phyloP scores from a whole-genome alignment of 1,140 invertebrate species.

The Papilio glaucus region DNA sequence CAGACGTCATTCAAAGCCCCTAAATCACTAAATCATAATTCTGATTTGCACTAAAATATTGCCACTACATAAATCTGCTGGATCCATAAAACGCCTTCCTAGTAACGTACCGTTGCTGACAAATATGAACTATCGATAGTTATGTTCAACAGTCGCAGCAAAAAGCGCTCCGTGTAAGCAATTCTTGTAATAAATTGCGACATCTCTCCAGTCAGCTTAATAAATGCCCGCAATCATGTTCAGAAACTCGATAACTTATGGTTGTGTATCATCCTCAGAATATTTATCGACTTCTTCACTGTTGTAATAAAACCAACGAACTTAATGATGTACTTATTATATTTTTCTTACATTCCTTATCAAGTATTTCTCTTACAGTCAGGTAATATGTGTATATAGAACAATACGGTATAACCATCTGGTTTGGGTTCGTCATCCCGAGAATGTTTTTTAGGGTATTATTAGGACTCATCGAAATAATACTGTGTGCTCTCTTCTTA shows the following conservation, averaged over 20 bases:
- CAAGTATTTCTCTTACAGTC: background rate
- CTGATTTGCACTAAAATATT: background rate
- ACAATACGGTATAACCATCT: no score
- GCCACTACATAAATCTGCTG: background rate
- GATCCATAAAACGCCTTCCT: background rate
- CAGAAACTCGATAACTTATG: constrained; percentile 23
- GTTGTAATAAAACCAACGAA: background rate
- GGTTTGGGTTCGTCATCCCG: no score
- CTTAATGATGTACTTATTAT: background rate
- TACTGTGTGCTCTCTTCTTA: no score
- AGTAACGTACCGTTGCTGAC: constrained; percentile 6
- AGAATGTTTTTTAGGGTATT: no score
- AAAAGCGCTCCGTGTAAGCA: constrained; percentile 21
- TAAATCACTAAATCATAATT: background rate
- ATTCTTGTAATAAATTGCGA: constrained; percentile 22
- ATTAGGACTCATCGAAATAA: no score
- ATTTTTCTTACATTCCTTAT: background rate
- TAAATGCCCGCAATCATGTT: constrained; percentile 15
- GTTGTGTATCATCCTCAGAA: constrained; percentile 15
- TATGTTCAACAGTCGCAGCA: background rate
- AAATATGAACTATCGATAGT: constrained; percentile 24
- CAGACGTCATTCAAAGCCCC: background rate
- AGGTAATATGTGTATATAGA: no score
- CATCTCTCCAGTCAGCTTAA: constrained; percentile 21
- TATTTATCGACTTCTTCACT: background rate